Base-by-base conservation (phyloP, 2,797 vertebrate species). In the Cirrhinus mrigala region DNA sequence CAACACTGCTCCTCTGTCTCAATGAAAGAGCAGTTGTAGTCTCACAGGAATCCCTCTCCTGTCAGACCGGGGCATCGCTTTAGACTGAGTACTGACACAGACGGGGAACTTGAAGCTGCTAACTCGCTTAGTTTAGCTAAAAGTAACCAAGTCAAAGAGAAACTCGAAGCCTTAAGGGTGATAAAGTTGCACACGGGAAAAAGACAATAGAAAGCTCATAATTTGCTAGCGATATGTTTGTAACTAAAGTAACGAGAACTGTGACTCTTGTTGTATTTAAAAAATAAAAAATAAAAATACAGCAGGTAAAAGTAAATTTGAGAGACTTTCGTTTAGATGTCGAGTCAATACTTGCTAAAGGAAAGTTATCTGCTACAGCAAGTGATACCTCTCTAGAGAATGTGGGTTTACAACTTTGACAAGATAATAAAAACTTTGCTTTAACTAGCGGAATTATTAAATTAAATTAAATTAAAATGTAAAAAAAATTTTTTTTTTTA, bases 21-120 rank as follows among this genome's bases (percentile, higher is more conserved):
- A 87, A 86, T 89, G 86, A 88, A 87, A 88, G 82, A 90, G 85
- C 81, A 88, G 79, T 80, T 82, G 75, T 37, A 77, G 81, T 88
- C 87, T 86, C 85, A 79, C 85, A 84, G 81, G 87, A 86, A 86
- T 88, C 69, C 33, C 70, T 84, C 82, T 87, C 74, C 84, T 86
- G 87, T 90, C 89, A 85, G 78, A 85, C 82, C 58, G 27, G 84
- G 66, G 81, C 73, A 84, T 87, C 69, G 58, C 82, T 89, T 87
- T 82, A 88, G 87, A 88, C 81, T 86, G 82, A 87, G 83, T 58
- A 81, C 89, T 81, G 84, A 85, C 81, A 83, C 20, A 80, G 60
- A 83, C 22, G 37, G 29, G 71, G 74, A 88, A 74, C 83, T 78
- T 66, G 37, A 73, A 84, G 52, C 22, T 82, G 80, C 79, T 76